Evolutionary conservation across 2,888 invertebrate genomes (phyloP), one percentile per base, ranked within the genome.

Genomic region (Sussaba pulchella): DNA sequence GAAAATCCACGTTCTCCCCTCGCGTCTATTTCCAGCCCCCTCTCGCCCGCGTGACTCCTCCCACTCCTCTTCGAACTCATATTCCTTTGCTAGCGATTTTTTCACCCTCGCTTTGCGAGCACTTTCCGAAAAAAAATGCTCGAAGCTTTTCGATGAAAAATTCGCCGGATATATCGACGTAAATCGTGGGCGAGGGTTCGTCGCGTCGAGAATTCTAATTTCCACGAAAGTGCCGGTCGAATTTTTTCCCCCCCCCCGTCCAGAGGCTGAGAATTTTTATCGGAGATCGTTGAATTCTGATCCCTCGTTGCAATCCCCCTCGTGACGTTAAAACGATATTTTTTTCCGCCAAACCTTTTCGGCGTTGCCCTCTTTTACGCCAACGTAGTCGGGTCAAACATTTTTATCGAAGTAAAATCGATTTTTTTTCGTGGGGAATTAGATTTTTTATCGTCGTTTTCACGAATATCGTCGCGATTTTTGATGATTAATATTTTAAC

Each of bases 131-230:
- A 63, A 69, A 63, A 76, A 14, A 12, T 26, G 41, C 41, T 17
- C 26, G 54, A 19, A 64, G 6, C 6, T 31, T 73, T 54, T 41
- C 52, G 63, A 73, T 64, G 10, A 36, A 54, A 64, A 43, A 73
- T 64, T 64, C 39, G 50, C 1, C 54, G 43, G 54, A 64, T 54
- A 54, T 43, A 64, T 54, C 63, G 52, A 19, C 26, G 72, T 64
- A 63, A 73, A 64, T 61, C 71, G 69, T 26, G 43, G 14, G 24
- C 2, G 9, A 19, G 19, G 43, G 3, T 12, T 31, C 41, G 64
- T 52, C 54, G 73, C 52, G 41, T 26, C 26, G 31, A 26, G 73
- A 73, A 52, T 73, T 73, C 73, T 73, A 73, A 73, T 64, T 64
- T 41, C 36, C 4, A 36, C 9, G n/a, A 50, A 50, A 26, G 14